Percentiles rank a stretch among this genome's conserved stretches.
Conservation (phyloP, 2,888 invertebrate species). For the Ferrisia virgata region DNA sequence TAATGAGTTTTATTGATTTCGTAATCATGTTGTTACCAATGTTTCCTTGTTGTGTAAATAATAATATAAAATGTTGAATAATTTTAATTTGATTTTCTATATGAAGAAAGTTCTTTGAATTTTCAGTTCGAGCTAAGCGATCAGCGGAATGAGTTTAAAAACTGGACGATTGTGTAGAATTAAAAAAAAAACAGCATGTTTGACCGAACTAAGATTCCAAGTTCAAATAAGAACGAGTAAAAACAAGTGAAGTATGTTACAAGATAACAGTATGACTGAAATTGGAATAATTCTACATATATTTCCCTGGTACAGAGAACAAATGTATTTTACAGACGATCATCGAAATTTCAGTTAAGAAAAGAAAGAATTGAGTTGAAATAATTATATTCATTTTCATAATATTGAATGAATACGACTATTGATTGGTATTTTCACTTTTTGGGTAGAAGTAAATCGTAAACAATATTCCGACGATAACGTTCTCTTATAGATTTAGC, state of each 20-base stretch:
- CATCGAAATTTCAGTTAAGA: too few relatives aligned
- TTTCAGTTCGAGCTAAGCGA: too few relatives aligned
- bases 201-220: too few relatives aligned
- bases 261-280: too few relatives aligned
- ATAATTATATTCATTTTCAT: not conserved
- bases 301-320: too few relatives aligned
- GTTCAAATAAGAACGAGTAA: too few relatives aligned
- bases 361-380: not conserved
- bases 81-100: not conserved
- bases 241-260: too few relatives aligned
- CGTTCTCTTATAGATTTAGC: slow-evolving; percentile 46
- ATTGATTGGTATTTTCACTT: not conserved
- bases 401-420: not conserved
- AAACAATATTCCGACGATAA: slow-evolving; percentile 47
- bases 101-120: slow-evolving; percentile 51
- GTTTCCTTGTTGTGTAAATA: not conserved
- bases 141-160: too few relatives aligned
- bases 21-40: slow-evolving; percentile 7
- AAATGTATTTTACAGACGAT: too few relatives aligned
- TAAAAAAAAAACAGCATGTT: too few relatives aligned
- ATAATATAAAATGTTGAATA: not conserved
- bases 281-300: too few relatives aligned
- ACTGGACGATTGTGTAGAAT: too few relatives aligned
- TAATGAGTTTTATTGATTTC: not conserved
- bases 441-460: slow-evolving; percentile 46